Base-by-base conservation (phyloP, 2,113 vertebrate genomes). In the Felis chaus region DNA sequence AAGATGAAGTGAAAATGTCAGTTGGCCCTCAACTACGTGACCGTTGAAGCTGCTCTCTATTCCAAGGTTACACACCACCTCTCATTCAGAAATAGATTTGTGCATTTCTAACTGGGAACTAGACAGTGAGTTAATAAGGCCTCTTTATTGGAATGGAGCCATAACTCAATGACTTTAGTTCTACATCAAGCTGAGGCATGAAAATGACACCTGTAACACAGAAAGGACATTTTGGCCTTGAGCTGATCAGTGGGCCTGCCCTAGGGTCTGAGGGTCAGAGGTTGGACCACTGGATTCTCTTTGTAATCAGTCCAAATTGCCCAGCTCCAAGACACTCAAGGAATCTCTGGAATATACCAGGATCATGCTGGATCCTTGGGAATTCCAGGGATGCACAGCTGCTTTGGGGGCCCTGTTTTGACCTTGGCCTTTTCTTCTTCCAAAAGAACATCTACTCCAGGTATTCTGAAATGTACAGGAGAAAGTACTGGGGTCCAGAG, bases 351-450 rank as follows among this genome's bases (percentile, higher is more conserved):
- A 45, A 31, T 63, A 57, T 13, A 27, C 6, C 7, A 41, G 80
- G 23, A 53, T 69, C 9, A 21, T 31, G 12, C 45, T 79, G 53
- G n/a, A 69, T 55, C 29, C 6, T 36, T 36, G 48, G 31, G 33
- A 15, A 39, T 65, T 83, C 31, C 45, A 93, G 14, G 33, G 57
- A 48, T 69, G 14, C 39, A 84, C 65, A 95, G 81, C 50, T 88
- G 33, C 65, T 57, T 61, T 61, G 45, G 7, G 7, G n/a, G 19
- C n/a, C 85, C 97, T 74, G 76, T 89, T 97, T 95, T 95, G 50
- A 90, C 6, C 15, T 90, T 91, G 55, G 25, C 7, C 29, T 94
- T 95, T 23, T 91, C 55, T 80, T 80, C 73, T 88, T 87, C 68
- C 48, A 41, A 57, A 80, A 65, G 29, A 63, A 90, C 29, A 82